Conservation (phyloP, 2,113 vertebrate genomes). For the Phalacrocorax carbo region DNA sequence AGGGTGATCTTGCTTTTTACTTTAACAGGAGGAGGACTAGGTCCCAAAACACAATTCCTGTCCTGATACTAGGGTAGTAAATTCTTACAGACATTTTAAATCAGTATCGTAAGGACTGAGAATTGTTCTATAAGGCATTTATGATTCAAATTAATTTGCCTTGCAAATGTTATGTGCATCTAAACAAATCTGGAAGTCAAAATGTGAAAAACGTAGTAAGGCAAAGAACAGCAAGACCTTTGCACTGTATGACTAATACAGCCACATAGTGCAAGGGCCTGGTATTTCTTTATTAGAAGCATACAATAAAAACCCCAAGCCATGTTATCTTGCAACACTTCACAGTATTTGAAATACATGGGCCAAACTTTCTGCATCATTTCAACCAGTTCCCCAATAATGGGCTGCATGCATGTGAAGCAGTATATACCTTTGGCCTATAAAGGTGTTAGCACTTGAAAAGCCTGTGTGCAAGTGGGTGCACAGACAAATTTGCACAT, state of each 20-base stretch:
- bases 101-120: neutral
- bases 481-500: neutral
- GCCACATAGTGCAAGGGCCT: neutral
- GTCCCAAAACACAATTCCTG: neutral
- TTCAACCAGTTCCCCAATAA: neutral
- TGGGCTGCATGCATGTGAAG: neutral
- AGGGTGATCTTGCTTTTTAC: neutral
- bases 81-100: neutral
- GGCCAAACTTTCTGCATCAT: neutral
- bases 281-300: neutral
- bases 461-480: neutral
- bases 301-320: neutral
- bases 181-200: neutral
- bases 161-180: neutral
- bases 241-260: neutral
- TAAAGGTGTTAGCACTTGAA: neutral
- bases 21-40: neutral
- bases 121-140: neutral
- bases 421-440: neutral
- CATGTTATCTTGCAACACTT: neutral
- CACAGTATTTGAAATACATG: neutral
- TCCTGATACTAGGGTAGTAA: neutral
- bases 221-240: neutral
- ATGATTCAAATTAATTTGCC: neutral
- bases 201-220: neutral